Evolutionary conservation across 2,797 vertebrate species (phyloP), one percentile per base, ranked within the genome.

Genomic region (Cichlasoma orientale): DNA sequence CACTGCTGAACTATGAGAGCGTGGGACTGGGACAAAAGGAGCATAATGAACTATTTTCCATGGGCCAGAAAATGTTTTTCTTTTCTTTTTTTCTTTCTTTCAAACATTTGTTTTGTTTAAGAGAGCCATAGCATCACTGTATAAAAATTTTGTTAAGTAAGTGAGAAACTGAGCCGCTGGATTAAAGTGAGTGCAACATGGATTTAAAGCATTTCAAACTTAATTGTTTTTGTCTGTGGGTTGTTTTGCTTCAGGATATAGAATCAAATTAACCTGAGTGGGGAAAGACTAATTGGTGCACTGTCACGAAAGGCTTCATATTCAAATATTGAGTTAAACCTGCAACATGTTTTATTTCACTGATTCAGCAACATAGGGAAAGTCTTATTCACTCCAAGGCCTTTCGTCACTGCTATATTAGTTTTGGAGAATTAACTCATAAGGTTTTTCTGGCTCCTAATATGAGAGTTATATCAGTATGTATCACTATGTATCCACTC

Each of bases 1-100:
- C 33, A 19, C 12, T 71, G 21, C 6, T 78, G 56, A 56, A 68
- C 74, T 63, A 23, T 21, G 13, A 80, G 76, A 80, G 18, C 5
- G 2, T 74, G 55, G 1, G 58, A 73, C 79, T 21, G 8, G 8
- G n/a, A 21, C 21, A 33, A 18, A 33, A 10, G 18, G 1, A 27
- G 8, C 9, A 41, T 53, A 8, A 61, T 55, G 21, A 75, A 41
- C 25, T 61, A 52, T 33, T 75, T 53, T 78, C 56, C 38, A 36
- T 5, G 21, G 29, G 25, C 16, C 41, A 11, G 3, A 11, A 72
- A 61, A 54, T 25, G 61, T 71, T 66, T 44, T 4, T 44, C 41
- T 44, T 44, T 44, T 14, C 3, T 4, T 14, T 14, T 6, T 2
- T 18, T 7, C 3, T 3, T 50, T 18, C 19, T 50, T 50, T 50